A percentile compares a stretch with the other conserved stretches of the same genome.
These are phyloP conservation scores for Alosa alosa DNA, from an alignment of 2,113 vertebrate genomes.

Conservation along the genomic window DNA sequence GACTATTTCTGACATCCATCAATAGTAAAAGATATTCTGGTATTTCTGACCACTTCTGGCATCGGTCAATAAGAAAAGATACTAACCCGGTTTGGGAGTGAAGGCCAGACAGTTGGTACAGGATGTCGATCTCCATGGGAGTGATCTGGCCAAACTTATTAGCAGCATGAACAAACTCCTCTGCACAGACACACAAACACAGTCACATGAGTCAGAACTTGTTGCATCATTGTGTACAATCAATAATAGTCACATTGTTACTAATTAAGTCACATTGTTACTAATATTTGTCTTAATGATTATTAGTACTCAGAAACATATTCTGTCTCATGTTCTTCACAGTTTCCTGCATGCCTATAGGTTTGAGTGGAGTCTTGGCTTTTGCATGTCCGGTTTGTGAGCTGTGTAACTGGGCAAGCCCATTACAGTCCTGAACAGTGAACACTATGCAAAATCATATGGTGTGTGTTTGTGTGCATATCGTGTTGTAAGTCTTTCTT, in stretches of 20 bases:
- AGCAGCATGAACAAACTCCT: slow-evolving; percentile 89
- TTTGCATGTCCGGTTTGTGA: neutral
- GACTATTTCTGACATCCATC: no score
- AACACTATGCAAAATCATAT: neutral
- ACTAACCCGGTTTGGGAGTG: slow-evolving; percentile 93
- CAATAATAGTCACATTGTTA: neutral
- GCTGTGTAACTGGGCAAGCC: neutral
- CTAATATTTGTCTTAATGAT: neutral
- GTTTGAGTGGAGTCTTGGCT: neutral
- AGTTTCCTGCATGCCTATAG: neutral
- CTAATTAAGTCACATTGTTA: neutral
- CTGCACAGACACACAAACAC: slow-evolving; percentile 44
- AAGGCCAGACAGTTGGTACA: slow-evolving; percentile 90
- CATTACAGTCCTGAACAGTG: neutral
- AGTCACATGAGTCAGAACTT: neutral
- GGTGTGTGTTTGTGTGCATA: neutral
- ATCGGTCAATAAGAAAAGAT: slow-evolving; percentile 18
- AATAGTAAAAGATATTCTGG: no score
- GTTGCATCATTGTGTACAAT: neutral
- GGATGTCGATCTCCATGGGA: slow-evolving; percentile 95
- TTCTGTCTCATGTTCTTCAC: neutral
- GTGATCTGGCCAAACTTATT: slow-evolving; percentile 97
- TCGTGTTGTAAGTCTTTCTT: neutral
- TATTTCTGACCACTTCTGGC: no score
- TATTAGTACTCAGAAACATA: neutral